Conservation (phyloP, 2,797 vertebrate species). For the Gila robusta region DNA sequence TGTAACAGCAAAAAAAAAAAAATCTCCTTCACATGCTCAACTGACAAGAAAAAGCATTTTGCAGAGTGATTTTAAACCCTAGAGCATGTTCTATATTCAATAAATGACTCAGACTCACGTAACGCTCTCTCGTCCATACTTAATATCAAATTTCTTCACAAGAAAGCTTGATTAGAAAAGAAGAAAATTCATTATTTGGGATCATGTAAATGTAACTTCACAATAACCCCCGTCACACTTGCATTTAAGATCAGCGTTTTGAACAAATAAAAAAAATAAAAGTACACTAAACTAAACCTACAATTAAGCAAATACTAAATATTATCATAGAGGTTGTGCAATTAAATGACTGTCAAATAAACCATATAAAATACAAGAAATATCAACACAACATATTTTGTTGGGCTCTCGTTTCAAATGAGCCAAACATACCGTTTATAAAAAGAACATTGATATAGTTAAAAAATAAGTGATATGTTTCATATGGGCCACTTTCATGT, state of each 20-base stretch:
- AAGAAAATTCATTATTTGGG: background rate
- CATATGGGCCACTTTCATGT: constrained; percentile 12
- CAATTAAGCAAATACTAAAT: constrained; percentile 17
- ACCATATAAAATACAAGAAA: constrained; percentile 36
- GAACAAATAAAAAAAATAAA: background rate
- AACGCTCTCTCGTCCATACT: background rate
- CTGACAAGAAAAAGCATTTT: background rate
- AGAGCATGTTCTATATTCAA: constrained; percentile 20
- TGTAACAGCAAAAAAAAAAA: constrained; percentile 20
- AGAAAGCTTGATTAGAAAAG: background rate
- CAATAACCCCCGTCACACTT: constrained; percentile 13
- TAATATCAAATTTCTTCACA: constrained; percentile 5
- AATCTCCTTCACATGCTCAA: background rate
- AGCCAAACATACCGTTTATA: background rate
- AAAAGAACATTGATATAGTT: background rate
- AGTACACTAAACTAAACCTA: constrained; percentile 1
- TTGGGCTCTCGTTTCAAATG: background rate
- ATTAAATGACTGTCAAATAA: constrained; percentile 60
- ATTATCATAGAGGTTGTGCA: constrained; percentile 42
- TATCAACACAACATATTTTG: constrained; percentile 14
- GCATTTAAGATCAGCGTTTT: constrained; percentile 9
- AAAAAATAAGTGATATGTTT: constrained; percentile 12
- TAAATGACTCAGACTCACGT: background rate
- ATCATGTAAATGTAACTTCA: constrained; percentile 1
- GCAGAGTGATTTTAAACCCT: background rate